phyloP scores from a whole-genome alignment of 2,888 invertebrate genomes.

The Keiferia lycopersicella region DNA sequence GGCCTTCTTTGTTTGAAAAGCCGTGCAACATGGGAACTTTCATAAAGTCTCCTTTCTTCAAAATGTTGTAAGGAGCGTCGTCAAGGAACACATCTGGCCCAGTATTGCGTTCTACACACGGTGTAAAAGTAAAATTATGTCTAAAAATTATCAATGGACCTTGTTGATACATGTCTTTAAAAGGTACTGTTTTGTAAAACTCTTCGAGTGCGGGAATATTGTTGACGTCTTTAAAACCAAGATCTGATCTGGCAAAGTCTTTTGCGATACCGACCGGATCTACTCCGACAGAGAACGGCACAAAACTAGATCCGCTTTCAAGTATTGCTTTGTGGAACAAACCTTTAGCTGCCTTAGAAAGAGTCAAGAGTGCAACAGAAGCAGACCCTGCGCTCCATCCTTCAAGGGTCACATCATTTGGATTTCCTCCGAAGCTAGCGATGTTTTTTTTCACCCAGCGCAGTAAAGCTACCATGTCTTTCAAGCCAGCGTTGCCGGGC shows the following conservation, averaged over 20 bases:
- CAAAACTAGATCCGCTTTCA: conserved; percentile 50
- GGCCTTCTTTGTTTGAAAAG: conserved; percentile 54
- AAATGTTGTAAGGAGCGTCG: conserved; percentile 46
- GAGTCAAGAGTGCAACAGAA: conserved; percentile 49
- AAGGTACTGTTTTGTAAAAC: conserved; percentile 47
- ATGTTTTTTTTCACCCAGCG: conserved; percentile 58
- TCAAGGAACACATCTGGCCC: conserved; percentile 43
- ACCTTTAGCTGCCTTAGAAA: conserved; percentile 45
- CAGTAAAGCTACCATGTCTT: conserved; percentile 50
- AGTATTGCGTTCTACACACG: conserved; percentile 37
- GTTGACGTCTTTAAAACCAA: conserved; percentile 42
- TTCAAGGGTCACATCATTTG: conserved; percentile 50
- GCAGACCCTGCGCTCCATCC: conserved; percentile 52
- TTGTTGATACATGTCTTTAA: conserved; percentile 41
- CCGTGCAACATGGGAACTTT: conserved; percentile 53
- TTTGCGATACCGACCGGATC: conserved; percentile 50
- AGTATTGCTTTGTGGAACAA: conserved; percentile 51
- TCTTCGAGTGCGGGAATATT: conserved; percentile 47
- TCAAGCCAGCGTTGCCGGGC: conserved; percentile 56
- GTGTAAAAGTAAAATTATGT: conserved; percentile 32
- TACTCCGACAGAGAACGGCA: conserved; percentile 41
- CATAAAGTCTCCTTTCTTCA: conserved; percentile 41
- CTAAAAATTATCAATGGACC: conserved; percentile 34
- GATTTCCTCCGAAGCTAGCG: conserved; percentile 52
- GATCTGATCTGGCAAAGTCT: conserved; percentile 36